phyloP scores from a whole-genome alignment of 2,888 invertebrate genomes.

The Hyposoter didymator region DNA sequence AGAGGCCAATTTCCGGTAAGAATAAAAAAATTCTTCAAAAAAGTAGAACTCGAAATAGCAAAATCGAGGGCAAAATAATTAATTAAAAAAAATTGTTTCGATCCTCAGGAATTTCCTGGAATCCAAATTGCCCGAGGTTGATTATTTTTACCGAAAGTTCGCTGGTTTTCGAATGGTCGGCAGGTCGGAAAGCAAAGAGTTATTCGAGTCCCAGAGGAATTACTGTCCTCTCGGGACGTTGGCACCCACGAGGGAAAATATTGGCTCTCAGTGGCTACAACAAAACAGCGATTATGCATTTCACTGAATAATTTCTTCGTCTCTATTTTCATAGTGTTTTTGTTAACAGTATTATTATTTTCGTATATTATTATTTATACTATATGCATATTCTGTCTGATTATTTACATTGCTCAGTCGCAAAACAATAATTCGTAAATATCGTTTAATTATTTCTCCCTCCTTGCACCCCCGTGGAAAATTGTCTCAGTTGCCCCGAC shows the following conservation, averaged over 20 bases:
- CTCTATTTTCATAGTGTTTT: neutral
- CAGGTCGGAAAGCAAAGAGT: constrained; percentile 70
- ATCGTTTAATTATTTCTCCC: constrained; percentile 33
- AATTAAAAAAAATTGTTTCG: neutral
- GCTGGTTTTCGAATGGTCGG: constrained; percentile 79
- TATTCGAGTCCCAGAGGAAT: constrained; percentile 77
- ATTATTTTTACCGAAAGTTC: constrained; percentile 77
- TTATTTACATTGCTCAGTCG: constrained; percentile 61
- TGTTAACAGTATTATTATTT: constrained; percentile 10
- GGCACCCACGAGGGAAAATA: constrained; percentile 76
- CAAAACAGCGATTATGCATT: constrained; percentile 74
- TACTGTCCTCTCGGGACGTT: constrained; percentile 76
- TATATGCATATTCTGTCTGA: constrained; percentile 37
- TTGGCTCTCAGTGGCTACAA: constrained; percentile 79
- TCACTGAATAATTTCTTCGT: constrained; percentile 30
- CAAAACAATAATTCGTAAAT: constrained; percentile 35
- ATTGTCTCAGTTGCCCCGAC: neutral
- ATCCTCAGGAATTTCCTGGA: constrained; percentile 78
- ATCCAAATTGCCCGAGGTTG: constrained; percentile 72
- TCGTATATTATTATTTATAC: constrained; percentile 41
- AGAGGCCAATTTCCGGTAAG: constrained; percentile 78
- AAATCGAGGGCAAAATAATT: neutral
- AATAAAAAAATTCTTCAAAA: neutral
- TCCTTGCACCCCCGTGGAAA: neutral
- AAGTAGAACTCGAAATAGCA: neutral